A percentile compares a stretch with the other conserved stretches of the same genome.
phyloP scores from a whole-genome alignment of 2,888 invertebrate genomes.

The Diarsia rubi region DNA sequence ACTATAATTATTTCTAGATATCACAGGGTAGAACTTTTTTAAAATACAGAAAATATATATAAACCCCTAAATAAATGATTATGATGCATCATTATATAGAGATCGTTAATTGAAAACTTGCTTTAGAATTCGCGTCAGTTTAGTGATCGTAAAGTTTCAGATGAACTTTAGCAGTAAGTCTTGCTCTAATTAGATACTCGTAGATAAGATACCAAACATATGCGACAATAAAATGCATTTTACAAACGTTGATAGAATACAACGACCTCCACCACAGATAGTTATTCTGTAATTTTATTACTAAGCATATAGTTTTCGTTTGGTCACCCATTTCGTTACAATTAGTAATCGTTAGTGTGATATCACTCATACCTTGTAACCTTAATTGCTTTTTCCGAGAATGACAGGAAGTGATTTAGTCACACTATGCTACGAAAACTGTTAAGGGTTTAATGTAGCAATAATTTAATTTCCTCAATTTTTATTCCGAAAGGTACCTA shows the following conservation, averaged over 20 bases:
- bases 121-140: neutral
- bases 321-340: slow-evolving; percentile 1
- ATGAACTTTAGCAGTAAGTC: neutral
- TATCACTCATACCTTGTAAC: slow-evolving; percentile 6
- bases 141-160: neutral
- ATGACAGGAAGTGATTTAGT: slow-evolving; percentile 12
- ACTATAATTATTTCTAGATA: too few relatives aligned
- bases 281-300: neutral
- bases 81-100: too few relatives aligned
- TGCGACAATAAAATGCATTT: neutral
- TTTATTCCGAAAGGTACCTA: neutral
- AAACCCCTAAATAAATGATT: too few relatives aligned
- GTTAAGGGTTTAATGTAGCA: neutral
- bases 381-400: slow-evolving; percentile 12
- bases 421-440: neutral
- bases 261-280: neutral
- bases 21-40: too few relatives aligned
- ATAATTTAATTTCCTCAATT: neutral
- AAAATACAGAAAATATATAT: too few relatives aligned
- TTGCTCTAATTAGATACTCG: neutral
- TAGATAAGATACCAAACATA: neutral
- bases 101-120: neutral
- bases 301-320: neutral
- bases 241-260: neutral
- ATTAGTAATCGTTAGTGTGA: neutral